These are phyloP conservation scores for Lacerta agilis DNA, from an alignment of 2,797 vertebrate genomes.

Conservation along the genomic window DNA sequence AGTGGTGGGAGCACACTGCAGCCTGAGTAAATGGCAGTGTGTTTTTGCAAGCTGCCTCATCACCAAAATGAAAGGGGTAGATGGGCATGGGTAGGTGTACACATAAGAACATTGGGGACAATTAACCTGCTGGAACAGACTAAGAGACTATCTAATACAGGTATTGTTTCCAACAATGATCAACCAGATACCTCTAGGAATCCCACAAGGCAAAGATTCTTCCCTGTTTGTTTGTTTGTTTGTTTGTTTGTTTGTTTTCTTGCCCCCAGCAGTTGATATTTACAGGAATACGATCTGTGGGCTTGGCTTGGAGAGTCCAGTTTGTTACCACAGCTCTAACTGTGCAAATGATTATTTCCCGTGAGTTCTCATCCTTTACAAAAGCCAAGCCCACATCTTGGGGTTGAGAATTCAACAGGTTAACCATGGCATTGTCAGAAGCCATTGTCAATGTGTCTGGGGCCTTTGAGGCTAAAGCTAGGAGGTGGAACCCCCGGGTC, in stretches of 20 bases:
- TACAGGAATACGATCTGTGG: no score
- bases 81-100: neutral
- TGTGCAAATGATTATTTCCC: neutral
- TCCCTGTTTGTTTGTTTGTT: no score
- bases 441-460: no score
- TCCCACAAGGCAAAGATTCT: neutral
- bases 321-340: neutral
- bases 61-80: neutral
- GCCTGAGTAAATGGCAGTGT: no score
- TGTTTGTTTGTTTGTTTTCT: neutral
- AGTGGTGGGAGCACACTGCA: no score
- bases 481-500: no score
- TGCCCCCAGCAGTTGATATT: neutral
- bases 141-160: neutral
- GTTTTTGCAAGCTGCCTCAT: neutral
- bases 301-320: neutral
- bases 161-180: neutral
- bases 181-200: neutral
- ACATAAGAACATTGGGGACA: neutral
- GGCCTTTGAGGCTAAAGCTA: no score
- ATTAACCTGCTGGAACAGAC: neutral
- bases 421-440: no score
- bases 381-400: neutral
- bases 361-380: no score
- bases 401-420: neutral